Base-by-base conservation (phyloP, 2,113 vertebrate species). In the Cisticola juncidis region DNA sequence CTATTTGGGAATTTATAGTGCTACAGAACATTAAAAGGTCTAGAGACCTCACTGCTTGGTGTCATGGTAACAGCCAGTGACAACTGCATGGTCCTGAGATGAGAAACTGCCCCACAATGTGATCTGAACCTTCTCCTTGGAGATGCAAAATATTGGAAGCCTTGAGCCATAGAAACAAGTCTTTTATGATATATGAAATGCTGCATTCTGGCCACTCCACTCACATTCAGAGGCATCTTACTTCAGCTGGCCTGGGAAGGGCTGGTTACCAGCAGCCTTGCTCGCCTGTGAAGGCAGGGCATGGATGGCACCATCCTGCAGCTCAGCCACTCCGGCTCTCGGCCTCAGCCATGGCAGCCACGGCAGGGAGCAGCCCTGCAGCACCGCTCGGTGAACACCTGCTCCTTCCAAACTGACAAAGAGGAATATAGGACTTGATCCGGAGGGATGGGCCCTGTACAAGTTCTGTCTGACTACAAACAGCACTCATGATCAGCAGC, bases 271-370 rank as follows among this genome's bases (percentile, higher is more conserved):
- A 0, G 0, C 29, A 38, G 35, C 13, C 24, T 38, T 38, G 38
- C 65, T 68, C 11, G 5, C 54, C 56, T 24, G 45, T 36, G 61
- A 61, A 51, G 47, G 72, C 42, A 66, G 51, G 38, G 5, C 4
- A 5, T 8, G n/a, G 54, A 56, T 3, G 9, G 35, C 28, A 60
- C 33, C 45, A 18, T 19, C 35, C 26, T 1, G 0, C 24, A 40
- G 64, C 69, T 90, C 76, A n/a, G 9, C 9, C 9, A 0, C 54
- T 56, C 31, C 3, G 8, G 54, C 53, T 19, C 26, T 53, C 5
- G 14, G 26, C 53, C 68, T 83, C 74, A 33, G 9, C 11, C 9
- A 0, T 4, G 31, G 68, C 51, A 61, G 48, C 21, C 22, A 3
- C 9, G 26, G 51, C 48, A 47, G 62, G 57, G 26, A 79, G 36